Evolutionary conservation across 2,888 invertebrate species (phyloP), one percentile per base, ranked within the genome.

Genomic region (Drosophila cracens): DNA sequence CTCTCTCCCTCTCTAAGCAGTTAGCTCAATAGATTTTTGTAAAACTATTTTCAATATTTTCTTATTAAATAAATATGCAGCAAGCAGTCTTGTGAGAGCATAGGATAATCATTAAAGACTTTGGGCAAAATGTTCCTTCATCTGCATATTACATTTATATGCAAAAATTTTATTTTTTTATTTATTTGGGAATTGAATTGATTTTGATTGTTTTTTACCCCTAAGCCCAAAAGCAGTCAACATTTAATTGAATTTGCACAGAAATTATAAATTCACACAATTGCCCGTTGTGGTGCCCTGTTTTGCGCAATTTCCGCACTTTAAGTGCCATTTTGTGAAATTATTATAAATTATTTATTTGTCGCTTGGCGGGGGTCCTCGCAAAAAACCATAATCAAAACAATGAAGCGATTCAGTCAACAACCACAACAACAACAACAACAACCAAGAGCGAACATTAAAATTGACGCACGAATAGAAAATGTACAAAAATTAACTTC

Each of bases 301-400:
- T 79, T 82, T 79, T 74, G 76, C 69, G 67, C 81, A 76, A 81
- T 81, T 82, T 82, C 81, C 81, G 83, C 78, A 78, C 75, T 82
- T 83, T 67, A 84, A 83, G 79, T 83, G 84, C 74, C 77, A 79
- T 84, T 83, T 82, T 77, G 65, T 73, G 72, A 83, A 83, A 83
- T 83, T 84, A 83, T 82, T 82, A 82, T 83, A 78, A 83, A 84
- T 82, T 74, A 83, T 83, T 79, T 76, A 84, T 82, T 76, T 75
- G 71, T 34, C 62, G 62, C 65, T 34, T 34, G 72, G 61, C 46
- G 65, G 25, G 29, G 59, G 65, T 52, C 59, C 34, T 13, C 13
- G 8, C 31, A 46, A 57, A 43, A 40, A 57, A 65, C 67, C 75
- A 70, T 74, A 72, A 72, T 68, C 68, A 71, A 67, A 79, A 76